Evolutionary conservation across 2,797 vertebrate genomes (phyloP), one percentile per base, ranked within the genome.

Genomic region (Cheirogaleus major): DNA sequence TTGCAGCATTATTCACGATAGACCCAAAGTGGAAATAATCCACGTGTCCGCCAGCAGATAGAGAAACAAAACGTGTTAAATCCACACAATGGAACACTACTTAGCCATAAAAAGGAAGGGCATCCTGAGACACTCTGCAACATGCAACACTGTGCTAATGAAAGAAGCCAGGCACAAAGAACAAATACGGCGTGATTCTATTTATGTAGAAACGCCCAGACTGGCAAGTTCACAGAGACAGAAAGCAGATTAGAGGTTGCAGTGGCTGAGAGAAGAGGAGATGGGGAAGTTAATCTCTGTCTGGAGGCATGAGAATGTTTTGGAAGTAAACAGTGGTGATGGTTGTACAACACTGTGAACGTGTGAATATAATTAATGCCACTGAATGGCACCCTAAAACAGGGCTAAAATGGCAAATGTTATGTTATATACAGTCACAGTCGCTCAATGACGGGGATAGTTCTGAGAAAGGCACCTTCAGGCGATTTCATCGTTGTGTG

Each of bases 41-140:
- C 45, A 13, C 25, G n/a, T 5, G 48, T 14, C 69, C 17, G 2
- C 4, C 27, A 23, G 4, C 0, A 45, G 48, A 10, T 2, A 41
- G 14, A 14, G 2, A 13, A 17, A 48, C 27, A 17, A 38, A 20
- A n/a, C 0, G 10, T 4, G 22, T 43, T 5, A 7, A 48, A 6
- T 17, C 67, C 17, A 9, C 2, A 7, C 48, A 1, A 2, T 13
- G 83, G 27, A 17, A 2, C 5, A 2, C 13, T 0, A 5, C 1
- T 30, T 30, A 4, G 18, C n/a, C 11, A 9, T 4, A 1, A 35
- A 17, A n/a, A 57, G 45, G 59, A 41, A 17, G 3, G 15, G 27
- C 0, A 8, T 4, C 6, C 15, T 0, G 3, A 43, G 43, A 22
- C 45, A 0, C 0, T 15, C 23, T 5, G 2, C 13, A 3, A 12